phyloP scores from a whole-genome alignment of 2,888 invertebrate genomes.

The Chalcis sispes region DNA sequence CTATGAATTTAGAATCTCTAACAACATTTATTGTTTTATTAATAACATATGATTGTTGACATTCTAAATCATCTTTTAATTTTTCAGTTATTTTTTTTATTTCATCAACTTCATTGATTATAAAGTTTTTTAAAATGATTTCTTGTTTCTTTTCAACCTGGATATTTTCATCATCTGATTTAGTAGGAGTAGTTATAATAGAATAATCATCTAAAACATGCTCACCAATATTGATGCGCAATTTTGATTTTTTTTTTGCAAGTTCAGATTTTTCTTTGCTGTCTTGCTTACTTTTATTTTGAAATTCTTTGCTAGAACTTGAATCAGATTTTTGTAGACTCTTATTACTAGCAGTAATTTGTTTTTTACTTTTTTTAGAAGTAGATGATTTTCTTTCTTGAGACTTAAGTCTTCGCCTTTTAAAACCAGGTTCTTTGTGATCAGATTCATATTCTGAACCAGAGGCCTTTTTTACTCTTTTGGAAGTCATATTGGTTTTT shows the following conservation, averaged over 20 bases:
- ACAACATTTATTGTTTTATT: conserved; percentile 45
- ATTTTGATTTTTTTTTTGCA: background rate
- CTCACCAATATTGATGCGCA: conserved; percentile 41
- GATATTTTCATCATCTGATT: conserved; percentile 53
- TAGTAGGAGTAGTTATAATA: conserved; percentile 11
- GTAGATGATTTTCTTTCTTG: conserved; percentile 39
- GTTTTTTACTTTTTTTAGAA: conserved; percentile 41
- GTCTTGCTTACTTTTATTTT: conserved; percentile 16
- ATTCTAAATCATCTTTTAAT: conserved; percentile 37
- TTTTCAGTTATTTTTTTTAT: conserved; percentile 13
- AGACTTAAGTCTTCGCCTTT: conserved; percentile 4
- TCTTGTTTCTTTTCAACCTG: conserved; percentile 44
- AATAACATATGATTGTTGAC: conserved; percentile 27
- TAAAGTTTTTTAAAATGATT: conserved; percentile 36
- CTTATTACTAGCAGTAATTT: background rate
- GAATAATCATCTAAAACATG: conserved; percentile 13
- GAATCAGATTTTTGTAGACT: conserved; percentile 57
- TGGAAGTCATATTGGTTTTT: conserved; percentile 1
- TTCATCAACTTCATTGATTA: conserved; percentile 42
- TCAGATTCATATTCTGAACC: conserved; percentile 15
- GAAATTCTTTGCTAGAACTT: conserved; percentile 66
- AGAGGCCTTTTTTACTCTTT: background rate
- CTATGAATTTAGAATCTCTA: conserved; percentile 52
- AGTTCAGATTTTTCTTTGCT: too few species aligned
- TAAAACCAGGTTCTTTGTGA: too few species aligned